phyloP scores from a whole-genome alignment of 2,888 invertebrate genomes.

The Melanargia galathea region DNA sequence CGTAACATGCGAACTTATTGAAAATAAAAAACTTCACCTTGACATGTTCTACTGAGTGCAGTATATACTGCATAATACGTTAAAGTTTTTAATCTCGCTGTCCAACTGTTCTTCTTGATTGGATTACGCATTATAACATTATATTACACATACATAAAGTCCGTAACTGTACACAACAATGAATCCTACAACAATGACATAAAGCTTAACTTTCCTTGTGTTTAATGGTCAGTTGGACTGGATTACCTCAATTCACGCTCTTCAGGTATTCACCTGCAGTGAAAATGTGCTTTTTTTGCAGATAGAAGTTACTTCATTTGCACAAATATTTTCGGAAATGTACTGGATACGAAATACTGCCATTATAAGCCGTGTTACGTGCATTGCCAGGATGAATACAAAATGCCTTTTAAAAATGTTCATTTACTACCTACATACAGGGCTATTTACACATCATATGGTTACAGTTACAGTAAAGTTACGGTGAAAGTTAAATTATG shows the following conservation, averaged over 20 bases:
- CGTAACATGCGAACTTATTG: no score
- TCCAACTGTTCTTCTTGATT: background rate
- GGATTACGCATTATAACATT: background rate
- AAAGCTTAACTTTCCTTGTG: background rate
- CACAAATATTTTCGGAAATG: conserved; percentile 18
- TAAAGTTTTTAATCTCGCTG: no score
- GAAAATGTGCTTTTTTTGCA: conserved; percentile 6
- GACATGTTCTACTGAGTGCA: no score
- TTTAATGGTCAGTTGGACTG: background rate
- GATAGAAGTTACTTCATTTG: conserved; percentile 19
- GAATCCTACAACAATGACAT: background rate
- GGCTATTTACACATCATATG: no score
- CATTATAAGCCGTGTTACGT: background rate
- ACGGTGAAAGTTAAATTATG: no score
- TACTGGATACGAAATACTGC: conserved; percentile 2
- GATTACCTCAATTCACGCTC: conserved; percentile 19
- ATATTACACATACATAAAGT: background rate
- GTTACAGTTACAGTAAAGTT: no score
- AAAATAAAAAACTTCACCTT: no score
- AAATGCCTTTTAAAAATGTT: conserved; percentile 1
- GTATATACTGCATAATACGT: no score
- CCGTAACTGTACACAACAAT: background rate
- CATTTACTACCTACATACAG: no score
- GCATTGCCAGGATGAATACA: background rate
- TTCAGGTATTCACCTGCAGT: conserved; percentile 22